phyloP scores from a whole-genome alignment of 2,113 vertebrate genomes.

The Cepphus grylle region DNA sequence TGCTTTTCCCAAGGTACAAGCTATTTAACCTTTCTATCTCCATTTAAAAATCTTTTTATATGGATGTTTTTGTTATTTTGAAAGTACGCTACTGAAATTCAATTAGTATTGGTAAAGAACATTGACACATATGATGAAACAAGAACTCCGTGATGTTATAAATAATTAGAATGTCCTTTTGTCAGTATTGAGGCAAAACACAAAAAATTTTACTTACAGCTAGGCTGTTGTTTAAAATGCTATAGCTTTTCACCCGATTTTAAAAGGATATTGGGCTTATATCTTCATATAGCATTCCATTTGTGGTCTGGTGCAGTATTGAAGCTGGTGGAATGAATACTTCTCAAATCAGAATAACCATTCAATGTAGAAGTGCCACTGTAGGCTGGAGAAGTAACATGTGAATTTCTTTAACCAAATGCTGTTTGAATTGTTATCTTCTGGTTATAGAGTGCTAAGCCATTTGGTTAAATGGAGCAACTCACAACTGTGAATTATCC shows the following conservation, averaged over 20 bases:
- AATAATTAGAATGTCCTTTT: neutral
- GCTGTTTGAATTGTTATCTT: neutral
- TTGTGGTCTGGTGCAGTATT: neutral
- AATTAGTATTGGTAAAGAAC: neutral
- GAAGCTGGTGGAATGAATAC: neutral
- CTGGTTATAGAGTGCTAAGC: neutral
- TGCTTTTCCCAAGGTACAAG: neutral
- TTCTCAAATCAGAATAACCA: neutral
- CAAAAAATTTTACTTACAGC: neutral
- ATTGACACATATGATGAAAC: neutral
- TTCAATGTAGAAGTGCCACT: neutral
- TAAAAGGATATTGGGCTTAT: neutral
- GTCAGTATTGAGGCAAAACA: neutral
- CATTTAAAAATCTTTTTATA: neutral
- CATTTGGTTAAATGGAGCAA: neutral
- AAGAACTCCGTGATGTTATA: neutral
- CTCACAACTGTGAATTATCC: neutral
- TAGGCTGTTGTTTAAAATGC: neutral
- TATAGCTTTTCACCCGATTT: neutral
- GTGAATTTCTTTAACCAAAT: neutral
- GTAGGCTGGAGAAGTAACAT: neutral
- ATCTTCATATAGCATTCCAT: neutral
- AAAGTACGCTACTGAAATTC: neutral
- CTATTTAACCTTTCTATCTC: neutral
- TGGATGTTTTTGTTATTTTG: neutral